phyloP scores from a whole-genome alignment of 1,140 invertebrate species.

The Drosophila orena region DNA sequence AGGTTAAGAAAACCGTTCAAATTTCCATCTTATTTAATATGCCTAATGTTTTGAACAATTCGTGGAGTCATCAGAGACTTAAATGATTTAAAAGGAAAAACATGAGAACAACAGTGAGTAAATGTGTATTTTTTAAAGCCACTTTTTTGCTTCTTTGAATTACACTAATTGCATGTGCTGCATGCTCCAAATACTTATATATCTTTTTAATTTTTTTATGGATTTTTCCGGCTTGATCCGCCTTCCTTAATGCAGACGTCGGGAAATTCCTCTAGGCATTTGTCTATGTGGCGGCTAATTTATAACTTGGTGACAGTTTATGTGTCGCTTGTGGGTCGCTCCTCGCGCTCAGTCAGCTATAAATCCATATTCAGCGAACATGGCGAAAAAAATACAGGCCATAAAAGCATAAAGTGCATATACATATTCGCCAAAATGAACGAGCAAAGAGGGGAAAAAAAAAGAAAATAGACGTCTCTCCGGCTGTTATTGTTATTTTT shows the following conservation, averaged over 20 bases:
- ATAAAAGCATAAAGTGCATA: conserved; percentile 71
- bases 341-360: conserved; percentile 55
- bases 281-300: conserved; percentile 49
- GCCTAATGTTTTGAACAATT: neutral
- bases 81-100: too few relatives aligned
- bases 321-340: conserved; percentile 48
- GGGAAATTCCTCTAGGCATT: conserved; percentile 46
- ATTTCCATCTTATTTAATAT: neutral
- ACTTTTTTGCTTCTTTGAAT: neutral
- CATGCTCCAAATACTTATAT: neutral
- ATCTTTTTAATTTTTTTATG: neutral
- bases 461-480: conserved; percentile 57
- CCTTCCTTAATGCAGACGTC: conserved; percentile 21
- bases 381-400: conserved; percentile 35
- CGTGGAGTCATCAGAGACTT: too few relatives aligned
- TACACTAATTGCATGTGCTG: neutral
- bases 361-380: conserved; percentile 72
- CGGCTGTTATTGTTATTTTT: conserved; percentile 45
- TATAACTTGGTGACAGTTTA: conserved; percentile 65
- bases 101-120: too few relatives aligned
- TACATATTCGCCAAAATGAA: conserved; percentile 56
- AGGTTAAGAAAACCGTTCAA: neutral
- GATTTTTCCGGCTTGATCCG: conserved; percentile 1
- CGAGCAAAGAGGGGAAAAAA: neutral
- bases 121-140: neutral